Base-by-base conservation (phyloP, 1,140 invertebrate species). In the Dolichoris vasculosae region DNA sequence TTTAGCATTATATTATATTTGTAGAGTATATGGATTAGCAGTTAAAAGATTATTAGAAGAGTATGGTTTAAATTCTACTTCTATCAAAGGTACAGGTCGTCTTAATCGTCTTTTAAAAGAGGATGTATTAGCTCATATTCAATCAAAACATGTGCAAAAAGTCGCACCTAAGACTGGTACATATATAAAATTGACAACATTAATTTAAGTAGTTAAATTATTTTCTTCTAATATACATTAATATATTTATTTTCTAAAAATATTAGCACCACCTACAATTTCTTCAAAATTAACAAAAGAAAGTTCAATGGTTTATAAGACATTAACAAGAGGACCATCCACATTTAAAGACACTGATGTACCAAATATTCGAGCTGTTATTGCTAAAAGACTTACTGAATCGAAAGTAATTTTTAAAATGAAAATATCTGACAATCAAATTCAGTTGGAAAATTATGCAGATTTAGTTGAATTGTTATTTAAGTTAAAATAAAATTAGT, bases 341-440 rank as follows among this genome's bases (percentile, higher is more conserved):
- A 89, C 93, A 43, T 99, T 94, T 91, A 94, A 95, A 73, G 98
- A 99, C 93, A 94, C 98, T 84, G 96, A 97, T 15, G 94, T 99
- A 55, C 96, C 97, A 0, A 97, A 96, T 89, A 98, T 99, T 93
- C 94, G 99, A 87, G 95, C 96, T 51, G 95, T 97, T 48, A 99
- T 99, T 91, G 99, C 98, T 32, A 98, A 98, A 93, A 93, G 99
- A 88, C 94, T 99, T 23, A 93, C 97, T 26, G 95, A 98, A 91
- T 99, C 99, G 8, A 99, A 99, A 94, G 96, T 96, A 91, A 86
- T 59, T 75, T 51, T 59, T 48, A 23, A 48, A 48, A 77, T 73
- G 30, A 76, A 79, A 4, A 26, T 59, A 26, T 71, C 38, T 63
- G 40, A n/a, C n/a, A n/a, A n/a, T n/a, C n/a, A n/a, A n/a, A n/a